Conservation (phyloP, 2,888 invertebrate genomes). For the Nomada ferruginata region DNA sequence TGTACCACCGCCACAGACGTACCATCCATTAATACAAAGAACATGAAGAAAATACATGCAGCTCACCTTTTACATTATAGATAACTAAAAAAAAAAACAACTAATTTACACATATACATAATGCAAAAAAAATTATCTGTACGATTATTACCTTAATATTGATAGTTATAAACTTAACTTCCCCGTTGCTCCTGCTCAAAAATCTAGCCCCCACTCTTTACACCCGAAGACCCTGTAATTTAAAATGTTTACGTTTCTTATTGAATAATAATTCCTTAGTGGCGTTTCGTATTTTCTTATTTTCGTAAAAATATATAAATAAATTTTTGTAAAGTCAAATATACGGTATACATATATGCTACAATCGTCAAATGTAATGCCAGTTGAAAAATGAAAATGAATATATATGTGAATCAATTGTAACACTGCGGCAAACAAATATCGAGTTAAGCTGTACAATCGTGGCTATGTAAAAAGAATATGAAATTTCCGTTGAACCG, state of each 20-base stretch:
- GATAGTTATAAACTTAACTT: conserved; percentile 82
- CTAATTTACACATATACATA: conserved; percentile 82
- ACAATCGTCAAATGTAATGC: conserved; percentile 80
- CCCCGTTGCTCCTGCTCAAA: conserved; percentile 69
- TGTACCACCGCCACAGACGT: conserved; percentile 76
- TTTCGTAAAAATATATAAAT: conserved; percentile 81
- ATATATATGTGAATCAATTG: conserved; percentile 77
- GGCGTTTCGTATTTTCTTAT: conserved; percentile 84
- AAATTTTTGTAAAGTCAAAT: conserved; percentile 75
- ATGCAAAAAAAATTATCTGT: conserved; percentile 82
- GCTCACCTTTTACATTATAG: conserved; percentile 81
- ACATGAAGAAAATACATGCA: conserved; percentile 77
- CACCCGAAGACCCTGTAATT: conserved; percentile 73
- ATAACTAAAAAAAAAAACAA: conserved; percentile 77
- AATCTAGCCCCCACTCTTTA: conserved; percentile 65
- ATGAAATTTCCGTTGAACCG: conserved; percentile 79
- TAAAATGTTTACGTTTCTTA: conserved; percentile 81
- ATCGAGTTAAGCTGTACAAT: conserved; percentile 64
- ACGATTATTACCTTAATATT: conserved; percentile 83
- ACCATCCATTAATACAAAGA: conserved; percentile 76
- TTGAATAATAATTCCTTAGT: conserved; percentile 80
- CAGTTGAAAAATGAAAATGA: conserved; percentile 65
- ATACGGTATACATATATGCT: conserved; percentile 67
- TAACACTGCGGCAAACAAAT: conserved; percentile 68
- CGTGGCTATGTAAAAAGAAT: conserved; percentile 72